Evolutionary conservation across 2,888 invertebrate species (phyloP), one percentile per base, ranked within the genome.

Genomic region (Blomia tropicalis): DNA sequence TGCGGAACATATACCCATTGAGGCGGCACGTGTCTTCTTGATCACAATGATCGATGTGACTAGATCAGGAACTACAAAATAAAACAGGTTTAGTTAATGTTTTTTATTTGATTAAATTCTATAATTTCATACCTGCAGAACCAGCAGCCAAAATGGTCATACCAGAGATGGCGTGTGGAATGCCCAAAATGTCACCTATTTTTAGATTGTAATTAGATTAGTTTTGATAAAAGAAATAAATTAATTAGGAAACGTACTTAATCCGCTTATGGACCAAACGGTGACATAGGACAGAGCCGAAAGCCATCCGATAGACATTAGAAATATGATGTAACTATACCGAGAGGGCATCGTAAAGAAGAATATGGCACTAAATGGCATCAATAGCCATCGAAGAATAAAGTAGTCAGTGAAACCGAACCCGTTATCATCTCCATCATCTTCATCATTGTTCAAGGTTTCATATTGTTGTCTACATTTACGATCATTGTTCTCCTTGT

Each of bases 21-120:
- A 62, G 4, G 62, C 62, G 23, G 29, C 23, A 2, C 58, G 36
- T 17, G 43, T 22, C 58, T 62, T 62, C 32, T 43, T 41, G 44
- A 62, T 62, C 36, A 62, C 58, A 43, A 62, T 62, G 32, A 62
- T 58, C 19, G 62, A 58, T 19, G 62, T 62, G n/a, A 62, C 62
- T 25, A 62, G 58, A 58, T 62, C 62, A 17, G 62, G 62, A 3
- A 62, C 62, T 61, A 36, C 25, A 30, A 31, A 27, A 1, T 23
- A 4, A 19, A 1, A 3, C 17, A 43, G 11, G 2, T 25, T n/a
- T 25, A 27, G n/a, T 7, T 19, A 29, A 17, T 56, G 1, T 43
- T 5, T 22, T 7, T 29, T 19, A 29, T 4, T 1, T 1, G 4
- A 7, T 23, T 4, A 11, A 36, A 36, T 17, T 30, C 4, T 32